Evolutionary conservation across 2,113 vertebrate species (phyloP), one percentile per base, ranked within the genome.

Genomic region (Reinhardtius hippoglossoides): DNA sequence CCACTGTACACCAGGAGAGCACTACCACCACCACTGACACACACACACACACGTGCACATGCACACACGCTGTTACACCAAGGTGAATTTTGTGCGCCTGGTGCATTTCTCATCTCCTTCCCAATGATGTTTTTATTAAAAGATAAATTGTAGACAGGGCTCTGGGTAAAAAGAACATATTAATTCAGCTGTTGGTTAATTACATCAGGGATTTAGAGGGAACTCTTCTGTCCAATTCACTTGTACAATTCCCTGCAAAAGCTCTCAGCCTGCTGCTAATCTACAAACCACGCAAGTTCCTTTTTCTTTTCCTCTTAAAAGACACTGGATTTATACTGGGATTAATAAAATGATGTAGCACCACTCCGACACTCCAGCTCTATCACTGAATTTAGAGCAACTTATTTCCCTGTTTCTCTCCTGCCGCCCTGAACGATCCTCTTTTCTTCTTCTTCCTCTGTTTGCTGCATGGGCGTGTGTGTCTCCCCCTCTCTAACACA

Each of bases 181-280:
- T 84, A 79, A 86, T 88, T 92, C 86, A 89, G 67, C 80, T 77
- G 81, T 85, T 91, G 66, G 88, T 75, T 90, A 88, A 91, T 91
- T 91, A 76, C 86, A 74, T 90, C 67, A 65, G 90, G 88, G 92
- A 90, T 88, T 91, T 83, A 58, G 71, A 46, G 61, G 1, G 48
- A 20, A 61, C 44, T 80, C 82, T 87, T 83, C 74, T 76, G 77
- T 88, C 81, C 87, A 90, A 87, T 92, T 88, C 90, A 76, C 73
- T 83, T 14, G 46, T 74, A 81, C 74, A 83, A 70, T 82, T 76
- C 62, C 26, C 61, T 9, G 60, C 64, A 77, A 81, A 86, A 83
- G 44, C 67, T 58, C 63, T 65, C 37, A n/a, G 73, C 61, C 59
- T 69, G 52, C 76, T 77, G 46, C 58, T 88, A 82, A 91, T 89